These are phyloP conservation scores for Cremastobaeus sp. DNA, from an alignment of 2,888 invertebrate genomes.

Conservation along the genomic window DNA sequence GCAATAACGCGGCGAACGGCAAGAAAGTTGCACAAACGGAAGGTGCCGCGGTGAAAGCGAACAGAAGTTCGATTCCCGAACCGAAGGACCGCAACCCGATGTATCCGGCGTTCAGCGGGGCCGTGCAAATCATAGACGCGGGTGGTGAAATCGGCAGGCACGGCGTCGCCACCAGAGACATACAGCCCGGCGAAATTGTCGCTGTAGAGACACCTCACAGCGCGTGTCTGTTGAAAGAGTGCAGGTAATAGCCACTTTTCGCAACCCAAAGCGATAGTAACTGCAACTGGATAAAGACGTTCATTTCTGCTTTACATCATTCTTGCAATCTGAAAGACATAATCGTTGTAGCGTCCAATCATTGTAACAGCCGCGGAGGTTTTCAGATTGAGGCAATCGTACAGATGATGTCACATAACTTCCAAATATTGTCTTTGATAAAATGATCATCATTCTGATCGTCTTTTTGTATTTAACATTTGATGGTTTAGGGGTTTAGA, in stretches of 20 bases:
- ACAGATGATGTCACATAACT: no score
- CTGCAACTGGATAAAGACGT: constrained; percentile 16
- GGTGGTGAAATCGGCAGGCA: constrained; percentile 83
- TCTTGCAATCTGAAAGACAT: constrained; percentile 7
- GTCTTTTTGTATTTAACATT: no score
- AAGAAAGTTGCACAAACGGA: constrained; percentile 52
- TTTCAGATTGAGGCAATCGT: constrained; percentile 1
- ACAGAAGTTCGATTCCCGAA: constrained; percentile 70
- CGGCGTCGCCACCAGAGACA: constrained; percentile 84
- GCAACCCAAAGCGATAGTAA: constrained; percentile 9
- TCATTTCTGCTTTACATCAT: neutral
- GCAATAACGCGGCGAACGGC: constrained; percentile 1
- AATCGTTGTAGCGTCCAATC: neutral
- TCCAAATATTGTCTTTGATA: no score
- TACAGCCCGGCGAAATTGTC: constrained; percentile 86
- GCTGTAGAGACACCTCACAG: constrained; percentile 86
- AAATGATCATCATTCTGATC: no score
- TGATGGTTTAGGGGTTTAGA: no score
- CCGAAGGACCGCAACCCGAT: constrained; percentile 78
- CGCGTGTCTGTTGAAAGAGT: constrained; percentile 84
- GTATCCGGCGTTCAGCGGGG: constrained; percentile 82
- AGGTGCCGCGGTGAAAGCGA: constrained; percentile 51
- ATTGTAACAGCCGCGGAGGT: no score
- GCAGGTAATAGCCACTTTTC: constrained; percentile 70
- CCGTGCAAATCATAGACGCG: constrained; percentile 83